Evolutionary conservation across 2,797 vertebrate genomes (phyloP).

Genomic region (Centropyge bicolor): DNA sequence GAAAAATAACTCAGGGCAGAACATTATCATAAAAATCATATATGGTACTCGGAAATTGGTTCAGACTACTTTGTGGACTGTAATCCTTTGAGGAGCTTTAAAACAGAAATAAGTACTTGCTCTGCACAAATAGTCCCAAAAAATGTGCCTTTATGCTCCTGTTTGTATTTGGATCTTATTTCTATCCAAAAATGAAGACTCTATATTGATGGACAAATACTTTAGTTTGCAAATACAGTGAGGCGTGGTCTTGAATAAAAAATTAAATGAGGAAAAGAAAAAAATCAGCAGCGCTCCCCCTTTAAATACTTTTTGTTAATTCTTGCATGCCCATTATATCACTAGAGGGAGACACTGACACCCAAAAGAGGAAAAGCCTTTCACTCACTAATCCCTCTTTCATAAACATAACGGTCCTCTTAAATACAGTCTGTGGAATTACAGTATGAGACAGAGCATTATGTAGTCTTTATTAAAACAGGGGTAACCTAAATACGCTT

Average conservation of each 20-base stretch:
- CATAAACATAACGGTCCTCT: slow-evolving; percentile 57
- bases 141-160: not conserved
- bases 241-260: not conserved
- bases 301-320: slow-evolving; percentile 7
- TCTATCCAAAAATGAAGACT: not conserved
- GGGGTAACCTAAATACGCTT: slow-evolving; percentile 51
- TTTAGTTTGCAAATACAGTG: not conserved
- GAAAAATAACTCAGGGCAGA: not conserved
- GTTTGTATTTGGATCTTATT: too few species aligned
- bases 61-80: not conserved
- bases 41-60: not conserved
- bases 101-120: not conserved
- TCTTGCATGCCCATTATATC: slow-evolving; percentile 33
- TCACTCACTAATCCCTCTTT: slow-evolving; percentile 65
- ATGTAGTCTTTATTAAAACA: slow-evolving; percentile 60
- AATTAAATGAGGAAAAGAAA: not conserved
- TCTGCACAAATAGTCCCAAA: not conserved
- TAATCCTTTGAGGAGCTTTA: not conserved
- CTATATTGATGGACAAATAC: not conserved
- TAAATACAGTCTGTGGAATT: slow-evolving; percentile 66
- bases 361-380: slow-evolving; percentile 55
- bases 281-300: not conserved
- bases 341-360: slow-evolving; percentile 78
- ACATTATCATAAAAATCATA: not conserved
- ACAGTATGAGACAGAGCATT: slow-evolving; percentile 66